Base-by-base conservation (phyloP, 2,113 vertebrate genomes). In the Perca flavescens region DNA sequence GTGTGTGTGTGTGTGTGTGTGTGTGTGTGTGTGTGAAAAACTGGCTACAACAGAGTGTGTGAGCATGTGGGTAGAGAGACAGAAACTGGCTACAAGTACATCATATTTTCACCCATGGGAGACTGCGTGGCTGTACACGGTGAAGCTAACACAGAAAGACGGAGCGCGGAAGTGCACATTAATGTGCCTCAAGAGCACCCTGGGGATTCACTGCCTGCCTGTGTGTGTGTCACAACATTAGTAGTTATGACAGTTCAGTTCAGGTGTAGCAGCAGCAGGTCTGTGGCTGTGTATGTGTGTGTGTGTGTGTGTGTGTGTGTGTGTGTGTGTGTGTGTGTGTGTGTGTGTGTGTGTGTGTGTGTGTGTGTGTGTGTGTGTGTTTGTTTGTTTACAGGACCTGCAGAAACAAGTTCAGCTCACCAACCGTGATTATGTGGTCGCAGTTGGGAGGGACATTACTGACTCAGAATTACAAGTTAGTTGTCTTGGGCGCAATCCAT, bases 241-340 rank as follows among this genome's bases (percentile, higher is more conserved):
- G 47, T 34, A 0, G 71, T 81, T 85, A 14, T 84, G 85, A 71
- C 89, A 80, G 84, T 83, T 89, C 50, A 68, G 54, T 73, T 89
- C 80, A 87, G 91, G 90, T 91, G 86, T 88, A 82, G 72, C 68
- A 52, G 28, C 50, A 64, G 85, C 91, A 87, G 88, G 86, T 88
- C 80, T 58, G 47, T 21, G 36, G 8, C 14, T 65, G 17, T 25
- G 56, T 66, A 36, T 46, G 43, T 46, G 52, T 69, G 60, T 57
- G 28, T 28, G 56, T 66, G 56, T 66, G 62, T 46, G 43, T 46
- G 52, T 69, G 60, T 57, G 28, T 28, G 56, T 66, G 62, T 46
- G 43, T 50, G 56, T 69, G 60, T 57, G 28, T 22, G 52, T 66
- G 62, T 46, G 43, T 50, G 56, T 69, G 60, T 57, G 28, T 28